A percentile compares a stretch with the other conserved stretches of the same genome.
Evolutionary conservation across 2,113 vertebrate species (phyloP).

Genomic region (Cariama cristata): DNA sequence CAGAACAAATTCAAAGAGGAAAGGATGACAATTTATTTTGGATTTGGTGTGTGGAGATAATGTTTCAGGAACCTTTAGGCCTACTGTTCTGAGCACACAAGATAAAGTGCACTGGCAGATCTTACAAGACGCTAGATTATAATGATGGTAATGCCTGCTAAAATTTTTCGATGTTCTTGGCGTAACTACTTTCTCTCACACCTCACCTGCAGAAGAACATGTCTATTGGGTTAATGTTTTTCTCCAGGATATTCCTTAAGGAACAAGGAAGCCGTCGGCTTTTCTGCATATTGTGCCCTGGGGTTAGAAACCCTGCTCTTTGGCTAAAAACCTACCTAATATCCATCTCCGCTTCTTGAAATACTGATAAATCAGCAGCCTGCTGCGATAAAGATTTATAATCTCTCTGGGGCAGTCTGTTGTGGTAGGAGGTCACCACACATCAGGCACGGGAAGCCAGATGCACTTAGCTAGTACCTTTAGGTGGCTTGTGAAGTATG

Average conservation of each 20-base stretch:
- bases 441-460: not conserved
- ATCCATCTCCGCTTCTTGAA: not conserved
- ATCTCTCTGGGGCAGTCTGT: not conserved
- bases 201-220: not conserved
- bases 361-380: not conserved
- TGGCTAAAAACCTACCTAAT: not conserved
- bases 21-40: conserved; percentile 3
- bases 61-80: not conserved
- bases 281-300: not conserved
- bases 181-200: not conserved
- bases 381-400: not conserved
- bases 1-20: conserved; percentile 39
- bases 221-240: not conserved
- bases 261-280: not conserved
- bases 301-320: not conserved
- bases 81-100: not conserved
- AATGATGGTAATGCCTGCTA: not conserved
- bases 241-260: not conserved
- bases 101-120: not conserved
- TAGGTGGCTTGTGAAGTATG: not conserved
- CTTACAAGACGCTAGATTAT: not conserved
- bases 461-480: not conserved
- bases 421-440: not conserved
- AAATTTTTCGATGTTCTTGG: not conserved
- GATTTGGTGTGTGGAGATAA: not conserved